Evolutionary conservation across 2,797 vertebrate species (phyloP).

Genomic region (Sebastes oblongus): DNA sequence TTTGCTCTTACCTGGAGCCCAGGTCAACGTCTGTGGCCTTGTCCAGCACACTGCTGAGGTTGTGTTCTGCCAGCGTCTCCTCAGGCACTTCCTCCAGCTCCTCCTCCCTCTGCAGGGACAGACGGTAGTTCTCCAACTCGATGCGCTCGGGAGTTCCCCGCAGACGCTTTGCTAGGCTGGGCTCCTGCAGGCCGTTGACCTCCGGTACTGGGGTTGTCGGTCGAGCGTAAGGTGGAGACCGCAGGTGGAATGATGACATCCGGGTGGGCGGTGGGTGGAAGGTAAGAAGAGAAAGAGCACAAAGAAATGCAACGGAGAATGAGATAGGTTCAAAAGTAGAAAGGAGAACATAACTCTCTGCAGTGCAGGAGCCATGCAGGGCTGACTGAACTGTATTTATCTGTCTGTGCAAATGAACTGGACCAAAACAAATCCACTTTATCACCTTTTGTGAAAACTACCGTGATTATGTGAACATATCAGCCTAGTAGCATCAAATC

Average conservation of each 20-base stretch:
- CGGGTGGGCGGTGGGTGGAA: conserved; percentile 22
- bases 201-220: conserved; percentile 76
- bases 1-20: conserved; percentile 88
- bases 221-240: background rate
- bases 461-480: background rate
- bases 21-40: conserved; percentile 87
- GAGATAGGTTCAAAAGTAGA: conserved; percentile 18
- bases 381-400: background rate
- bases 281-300: conserved; percentile 40
- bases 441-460: background rate
- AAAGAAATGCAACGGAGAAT: conserved; percentile 66
- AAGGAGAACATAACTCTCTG: background rate
- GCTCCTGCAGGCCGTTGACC: conserved; percentile 91
- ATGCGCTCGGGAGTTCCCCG: conserved; percentile 95
- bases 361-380: conserved; percentile 17
- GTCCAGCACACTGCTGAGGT: conserved; percentile 95
- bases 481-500: background rate
- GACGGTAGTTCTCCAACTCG: conserved; percentile 96
- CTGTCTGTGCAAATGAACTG: background rate
- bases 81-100: conserved; percentile 94
- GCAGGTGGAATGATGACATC: conserved; percentile 33
- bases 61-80: conserved; percentile 96
- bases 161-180: conserved; percentile 89
- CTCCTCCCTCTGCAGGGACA: conserved; percentile 90
- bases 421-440: background rate